Percentiles rank a stretch among this genome's conserved stretches.
Conservation (phyloP, 2,888 invertebrate species). For the Ypsolopha sequella region DNA sequence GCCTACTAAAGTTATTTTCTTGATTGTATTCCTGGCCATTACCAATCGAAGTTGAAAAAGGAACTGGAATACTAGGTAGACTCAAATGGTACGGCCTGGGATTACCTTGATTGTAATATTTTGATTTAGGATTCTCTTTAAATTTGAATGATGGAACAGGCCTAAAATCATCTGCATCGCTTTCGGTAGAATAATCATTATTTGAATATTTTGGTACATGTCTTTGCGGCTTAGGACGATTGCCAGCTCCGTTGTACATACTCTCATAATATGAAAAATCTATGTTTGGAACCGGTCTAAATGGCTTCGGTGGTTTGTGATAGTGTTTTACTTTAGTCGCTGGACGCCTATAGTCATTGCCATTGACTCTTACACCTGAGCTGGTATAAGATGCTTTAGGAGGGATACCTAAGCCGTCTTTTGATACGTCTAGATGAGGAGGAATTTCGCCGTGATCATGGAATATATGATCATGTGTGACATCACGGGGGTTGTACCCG, state of each 20-base stretch:
- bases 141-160: constrained; percentile 36
- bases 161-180: constrained; percentile 31
- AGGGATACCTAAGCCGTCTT: constrained; percentile 35
- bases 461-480: constrained; percentile 63
- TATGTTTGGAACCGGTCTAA: constrained; percentile 10
- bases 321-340: constrained; percentile 17
- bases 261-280: constrained; percentile 59
- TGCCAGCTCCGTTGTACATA: constrained; percentile 32
- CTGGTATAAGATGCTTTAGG: constrained; percentile 50
- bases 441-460: constrained; percentile 64
- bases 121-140: constrained; percentile 32
- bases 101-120: constrained; percentile 23
- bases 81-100: constrained; percentile 25
- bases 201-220: constrained; percentile 19
- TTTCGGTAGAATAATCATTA: constrained; percentile 22
- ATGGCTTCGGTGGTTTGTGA: constrained; percentile 31
- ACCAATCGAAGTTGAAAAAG: constrained; percentile 47
- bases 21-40: constrained; percentile 47
- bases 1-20: constrained; percentile 28
- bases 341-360: constrained; percentile 7
- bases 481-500: constrained; percentile 57
- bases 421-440: constrained; percentile 38
- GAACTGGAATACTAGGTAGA: constrained; percentile 33
- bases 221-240: constrained; percentile 26
- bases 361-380: constrained; percentile 39